These are phyloP conservation scores for Lasioglossum oenotherae DNA, from an alignment of 2,888 invertebrate genomes.

Conservation along the genomic window DNA sequence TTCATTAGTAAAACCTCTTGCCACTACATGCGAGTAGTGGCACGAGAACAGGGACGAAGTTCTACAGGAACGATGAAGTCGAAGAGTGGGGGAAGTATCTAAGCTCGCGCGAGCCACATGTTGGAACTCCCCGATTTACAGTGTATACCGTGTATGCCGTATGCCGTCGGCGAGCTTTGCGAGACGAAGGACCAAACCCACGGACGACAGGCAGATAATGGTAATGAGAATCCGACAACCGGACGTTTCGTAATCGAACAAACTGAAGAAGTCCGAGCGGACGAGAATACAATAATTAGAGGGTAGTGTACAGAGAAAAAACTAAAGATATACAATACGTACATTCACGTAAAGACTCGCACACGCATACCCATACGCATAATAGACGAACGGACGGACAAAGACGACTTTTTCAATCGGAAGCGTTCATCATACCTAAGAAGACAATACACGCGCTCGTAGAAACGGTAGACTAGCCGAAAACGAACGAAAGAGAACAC, in stretches of 20 bases:
- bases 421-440: neutral
- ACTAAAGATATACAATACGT: neutral
- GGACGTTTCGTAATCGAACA: neutral
- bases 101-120: no score
- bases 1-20: no score
- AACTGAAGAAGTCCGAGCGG: constrained; percentile 26
- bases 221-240: neutral
- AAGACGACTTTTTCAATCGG: constrained; percentile 16
- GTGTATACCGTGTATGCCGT: neutral
- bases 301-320: constrained; percentile 14
- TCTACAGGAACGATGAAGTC: no score
- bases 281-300: constrained; percentile 39
- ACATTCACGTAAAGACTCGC: neutral
- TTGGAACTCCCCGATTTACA: no score
- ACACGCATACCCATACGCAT: neutral
- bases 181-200: neutral
- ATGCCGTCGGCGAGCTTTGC: neutral
- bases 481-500: constrained; percentile 19
- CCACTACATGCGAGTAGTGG: no score
- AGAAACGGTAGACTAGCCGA: constrained; percentile 18
- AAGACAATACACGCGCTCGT: constrained; percentile 18
- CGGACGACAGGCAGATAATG: neutral
- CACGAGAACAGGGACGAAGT: no score
- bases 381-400: neutral
- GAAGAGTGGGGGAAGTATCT: no score